These are phyloP conservation scores for Philypnodon macrostomus DNA, from an alignment of 2,797 vertebrate species.

Conservation along the genomic window DNA sequence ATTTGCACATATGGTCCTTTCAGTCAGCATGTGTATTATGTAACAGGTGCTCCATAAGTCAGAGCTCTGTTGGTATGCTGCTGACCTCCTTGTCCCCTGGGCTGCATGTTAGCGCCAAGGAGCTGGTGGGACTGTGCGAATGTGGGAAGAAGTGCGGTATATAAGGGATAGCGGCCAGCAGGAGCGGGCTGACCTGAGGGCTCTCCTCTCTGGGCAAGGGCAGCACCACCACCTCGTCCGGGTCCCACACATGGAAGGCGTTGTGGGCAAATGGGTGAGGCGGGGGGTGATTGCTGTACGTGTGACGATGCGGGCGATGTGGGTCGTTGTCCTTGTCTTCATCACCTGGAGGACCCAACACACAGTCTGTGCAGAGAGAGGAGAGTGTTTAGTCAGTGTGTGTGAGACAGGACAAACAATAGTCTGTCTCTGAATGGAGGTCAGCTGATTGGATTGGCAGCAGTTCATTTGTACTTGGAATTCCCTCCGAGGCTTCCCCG, in stretches of 20 bases:
- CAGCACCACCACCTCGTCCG: slow-evolving; percentile 76
- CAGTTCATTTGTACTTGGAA: neutral
- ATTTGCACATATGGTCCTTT: neutral
- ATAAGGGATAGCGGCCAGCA: slow-evolving; percentile 71
- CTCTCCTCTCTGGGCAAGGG: slow-evolving; percentile 55
- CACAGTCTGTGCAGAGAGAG: slow-evolving; percentile 53
- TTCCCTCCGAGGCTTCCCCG: neutral
- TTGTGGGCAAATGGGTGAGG: slow-evolving; percentile 69
- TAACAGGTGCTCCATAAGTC: neutral
- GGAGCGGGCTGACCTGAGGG: slow-evolving; percentile 64
- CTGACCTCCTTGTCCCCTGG: slow-evolving; percentile 21
- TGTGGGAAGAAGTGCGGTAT: slow-evolving; percentile 77
- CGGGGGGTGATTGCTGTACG: slow-evolving; percentile 41
- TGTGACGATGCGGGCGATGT: slow-evolving; percentile 15
- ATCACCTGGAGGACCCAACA: slow-evolving; percentile 72
- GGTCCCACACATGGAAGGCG: slow-evolving; percentile 79
- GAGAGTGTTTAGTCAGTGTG: neutral
- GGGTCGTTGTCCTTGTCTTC: slow-evolving; percentile 61
- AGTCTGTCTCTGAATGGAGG: neutral
- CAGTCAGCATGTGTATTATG: too few relatives aligned
- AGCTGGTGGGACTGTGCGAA: slow-evolving; percentile 43
- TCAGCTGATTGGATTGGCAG: neutral
- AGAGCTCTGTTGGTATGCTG: slow-evolving; percentile 44
- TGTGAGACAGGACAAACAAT: neutral
- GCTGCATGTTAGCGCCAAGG: slow-evolving; percentile 30